Evolutionary conservation across 2,113 vertebrate species (phyloP).

Genomic region (Antechinus stuartii): DNA sequence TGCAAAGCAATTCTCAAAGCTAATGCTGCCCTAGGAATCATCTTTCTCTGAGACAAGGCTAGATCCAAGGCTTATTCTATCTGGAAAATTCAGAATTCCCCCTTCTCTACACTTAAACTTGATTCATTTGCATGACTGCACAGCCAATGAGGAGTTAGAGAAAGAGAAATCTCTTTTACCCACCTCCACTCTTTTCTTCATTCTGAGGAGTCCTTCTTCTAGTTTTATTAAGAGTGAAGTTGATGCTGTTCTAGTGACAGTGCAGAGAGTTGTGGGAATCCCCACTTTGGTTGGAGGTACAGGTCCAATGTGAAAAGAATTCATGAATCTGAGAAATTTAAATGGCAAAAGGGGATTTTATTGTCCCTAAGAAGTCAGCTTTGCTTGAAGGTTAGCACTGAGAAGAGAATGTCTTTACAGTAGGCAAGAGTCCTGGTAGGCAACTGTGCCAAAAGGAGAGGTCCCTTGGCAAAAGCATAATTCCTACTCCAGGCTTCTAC

Average conservation of each 20-base stretch:
- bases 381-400: too few species aligned
- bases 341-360: too few species aligned
- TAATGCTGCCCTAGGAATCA: background rate
- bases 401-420: too few species aligned
- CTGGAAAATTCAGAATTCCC: background rate
- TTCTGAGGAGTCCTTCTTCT: background rate
- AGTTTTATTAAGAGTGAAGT: background rate
- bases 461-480: too few species aligned
- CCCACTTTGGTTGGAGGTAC: too few species aligned
- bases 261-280: background rate
- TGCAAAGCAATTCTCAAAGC: background rate
- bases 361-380: too few species aligned
- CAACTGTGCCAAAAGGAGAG: too few species aligned
- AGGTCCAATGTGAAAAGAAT: too few species aligned
- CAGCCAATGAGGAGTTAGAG: background rate
- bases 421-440: too few species aligned
- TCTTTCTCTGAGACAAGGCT: background rate
- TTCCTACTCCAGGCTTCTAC: too few species aligned
- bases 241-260: background rate
- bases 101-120: background rate
- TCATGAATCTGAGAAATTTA: too few species aligned
- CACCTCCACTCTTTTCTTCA: background rate
- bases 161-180: background rate
- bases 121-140: background rate
- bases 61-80: background rate